Evolutionary conservation across 2,888 invertebrate species (phyloP).

Genomic region (Oconnorella tubifera): DNA sequence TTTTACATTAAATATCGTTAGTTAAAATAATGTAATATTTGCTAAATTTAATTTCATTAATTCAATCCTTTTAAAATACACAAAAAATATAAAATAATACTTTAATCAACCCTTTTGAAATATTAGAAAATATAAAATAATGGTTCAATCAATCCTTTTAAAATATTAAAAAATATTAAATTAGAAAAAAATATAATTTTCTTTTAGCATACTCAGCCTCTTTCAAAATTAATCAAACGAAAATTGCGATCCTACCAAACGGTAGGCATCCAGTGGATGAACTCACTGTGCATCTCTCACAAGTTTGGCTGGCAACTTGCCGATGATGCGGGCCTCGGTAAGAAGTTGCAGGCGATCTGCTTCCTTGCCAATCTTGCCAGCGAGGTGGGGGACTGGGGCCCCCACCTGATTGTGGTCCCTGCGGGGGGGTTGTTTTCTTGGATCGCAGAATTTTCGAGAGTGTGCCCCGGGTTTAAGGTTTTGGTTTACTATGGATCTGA

Average conservation of each 20-base stretch:
- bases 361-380: conserved; percentile 82
- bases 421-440: conserved; percentile 99
- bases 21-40: too few relatives aligned
- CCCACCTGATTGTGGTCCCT: conserved; percentile 96
- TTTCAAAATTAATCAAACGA: too few relatives aligned
- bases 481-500: conserved; percentile 95
- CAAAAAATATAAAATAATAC: too few relatives aligned
- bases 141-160: too few relatives aligned
- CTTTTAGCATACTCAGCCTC: too few relatives aligned
- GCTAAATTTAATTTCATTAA: too few relatives aligned
- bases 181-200: too few relatives aligned
- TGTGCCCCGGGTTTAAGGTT: conserved; percentile 99
- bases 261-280: conserved; percentile 98
- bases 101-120: too few relatives aligned
- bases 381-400: conserved; percentile 79
- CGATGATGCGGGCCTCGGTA: conserved; percentile 99
- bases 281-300: conserved; percentile 71
- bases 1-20: too few relatives aligned
- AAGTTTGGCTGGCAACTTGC: conserved; percentile 96
- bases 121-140: too few relatives aligned
- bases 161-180: too few relatives aligned
- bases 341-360: conserved; percentile 93
- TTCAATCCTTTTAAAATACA: too few relatives aligned
- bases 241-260: conserved; percentile 92
- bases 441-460: conserved; percentile 99